Conservation (phyloP, 2,888 invertebrate genomes). For the Abrostola tripartita region DNA sequence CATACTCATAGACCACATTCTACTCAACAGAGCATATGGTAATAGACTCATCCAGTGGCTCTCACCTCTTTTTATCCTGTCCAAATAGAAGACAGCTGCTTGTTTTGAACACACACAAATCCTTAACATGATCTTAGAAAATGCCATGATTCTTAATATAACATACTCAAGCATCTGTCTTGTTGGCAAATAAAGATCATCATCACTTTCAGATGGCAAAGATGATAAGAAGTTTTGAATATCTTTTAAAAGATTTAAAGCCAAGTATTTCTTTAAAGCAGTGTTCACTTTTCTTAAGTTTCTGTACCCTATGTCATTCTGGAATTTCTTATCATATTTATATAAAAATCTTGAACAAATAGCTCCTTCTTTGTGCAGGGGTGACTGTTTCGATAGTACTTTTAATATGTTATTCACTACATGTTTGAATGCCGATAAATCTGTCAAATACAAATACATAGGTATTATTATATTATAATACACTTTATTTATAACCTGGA, state of each 20-base stretch:
- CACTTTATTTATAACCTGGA: neutral
- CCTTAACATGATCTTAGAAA: conserved; percentile 87
- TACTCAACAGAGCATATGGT: conserved; percentile 86
- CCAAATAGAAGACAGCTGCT: conserved; percentile 84
- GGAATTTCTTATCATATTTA: conserved; percentile 88
- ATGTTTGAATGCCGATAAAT: conserved; percentile 67
- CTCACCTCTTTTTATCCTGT: conserved; percentile 86
- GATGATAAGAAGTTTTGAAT: conserved; percentile 71
- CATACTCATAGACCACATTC: conserved; percentile 86
- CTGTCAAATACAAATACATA: conserved; percentile 57
- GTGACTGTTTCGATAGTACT: conserved; percentile 78
- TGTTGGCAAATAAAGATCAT: conserved; percentile 82
- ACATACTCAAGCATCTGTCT: conserved; percentile 89
- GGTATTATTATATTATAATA: neutral
- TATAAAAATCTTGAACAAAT: conserved; percentile 87
- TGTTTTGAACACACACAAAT: conserved; percentile 82
- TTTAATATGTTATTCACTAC: conserved; percentile 68
- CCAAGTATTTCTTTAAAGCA: conserved; percentile 84
- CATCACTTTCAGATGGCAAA: conserved; percentile 70
- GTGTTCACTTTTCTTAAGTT: conserved; percentile 87
- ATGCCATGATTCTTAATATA: conserved; percentile 85
- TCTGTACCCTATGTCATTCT: conserved; percentile 88
- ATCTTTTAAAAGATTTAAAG: conserved; percentile 81
- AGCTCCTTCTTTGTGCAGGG: conserved; percentile 87
- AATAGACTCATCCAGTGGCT: conserved; percentile 87